Conservation (phyloP, 2,113 vertebrate species). For the human (Homo sapiens) region DNA sequence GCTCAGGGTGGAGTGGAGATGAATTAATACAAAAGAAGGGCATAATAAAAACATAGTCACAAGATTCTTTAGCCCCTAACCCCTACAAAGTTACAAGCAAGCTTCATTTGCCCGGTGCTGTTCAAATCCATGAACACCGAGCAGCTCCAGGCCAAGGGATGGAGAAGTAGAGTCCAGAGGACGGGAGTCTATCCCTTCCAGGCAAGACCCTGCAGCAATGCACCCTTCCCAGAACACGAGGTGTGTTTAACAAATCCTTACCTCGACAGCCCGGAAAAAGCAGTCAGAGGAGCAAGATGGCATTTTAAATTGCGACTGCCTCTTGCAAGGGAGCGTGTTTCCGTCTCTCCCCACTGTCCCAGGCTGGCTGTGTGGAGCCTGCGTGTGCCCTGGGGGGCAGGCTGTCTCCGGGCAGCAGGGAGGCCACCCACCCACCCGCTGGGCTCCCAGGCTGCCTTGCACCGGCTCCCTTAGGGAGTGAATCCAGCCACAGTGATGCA, state of each 20-base stretch:
- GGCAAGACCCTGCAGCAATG: neutral
- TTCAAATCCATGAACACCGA: slow-evolving; percentile 28
- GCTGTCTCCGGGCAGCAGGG: slow-evolving; percentile 62
- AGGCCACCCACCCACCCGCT: neutral
- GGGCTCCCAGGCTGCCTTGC: slow-evolving; percentile 77
- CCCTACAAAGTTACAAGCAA: slow-evolving; percentile 47
- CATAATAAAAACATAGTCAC: neutral
- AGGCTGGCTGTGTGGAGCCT: neutral
- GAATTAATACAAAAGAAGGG: neutral
- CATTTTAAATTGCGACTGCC: slow-evolving; percentile 88
- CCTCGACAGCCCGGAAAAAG: slow-evolving; percentile 92
- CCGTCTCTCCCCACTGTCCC: slow-evolving; percentile 62
- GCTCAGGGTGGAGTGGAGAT: neutral
- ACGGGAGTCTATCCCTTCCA: too few relatives aligned
- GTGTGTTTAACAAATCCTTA: slow-evolving; percentile 82
- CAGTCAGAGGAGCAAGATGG: slow-evolving; percentile 94
- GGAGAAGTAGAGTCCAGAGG: neutral
- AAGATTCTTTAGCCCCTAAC: neutral
- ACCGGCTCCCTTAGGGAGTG: slow-evolving; percentile 83
- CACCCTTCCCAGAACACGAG: slow-evolving; percentile 33
- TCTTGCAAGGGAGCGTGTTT: slow-evolving; percentile 73
- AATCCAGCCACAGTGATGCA: slow-evolving; percentile 88
- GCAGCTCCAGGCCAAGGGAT: neutral
- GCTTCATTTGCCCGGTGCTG: slow-evolving; percentile 33
- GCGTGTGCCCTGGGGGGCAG: slow-evolving; percentile 72